Base-by-base conservation (phyloP, 2,113 vertebrate species). In the Platichthys flesus region DNA sequence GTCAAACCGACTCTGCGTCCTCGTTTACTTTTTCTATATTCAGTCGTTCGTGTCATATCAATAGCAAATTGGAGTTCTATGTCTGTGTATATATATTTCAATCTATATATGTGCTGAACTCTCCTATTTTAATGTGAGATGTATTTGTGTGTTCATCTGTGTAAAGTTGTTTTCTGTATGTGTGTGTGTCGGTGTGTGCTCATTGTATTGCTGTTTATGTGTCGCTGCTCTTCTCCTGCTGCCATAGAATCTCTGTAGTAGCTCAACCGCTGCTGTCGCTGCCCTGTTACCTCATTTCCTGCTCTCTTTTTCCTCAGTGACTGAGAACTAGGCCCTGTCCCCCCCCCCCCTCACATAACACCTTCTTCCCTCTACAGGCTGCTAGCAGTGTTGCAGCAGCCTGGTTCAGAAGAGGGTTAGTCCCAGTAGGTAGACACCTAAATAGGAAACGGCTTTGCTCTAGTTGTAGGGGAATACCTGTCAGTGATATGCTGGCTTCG, bases 221-320 rank as follows among this genome's bases (percentile, higher is more conserved):
- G 82, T 90, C 84, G 88, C 88, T 73, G 82, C 90, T 88, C 65
- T 79, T 82, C 75, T 89, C 72, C 71, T 81, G 88, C 90, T 93
- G 86, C 89, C 77, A 76, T 92, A 89, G 90, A 91, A 90, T 88
- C 85, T 76, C 80, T 85, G 31, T 31, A 82, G 89, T 88, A 80
- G 74, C 86, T 76, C 82, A 54, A 81, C 88, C 88, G 79, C 87
- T 62, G 37, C 62, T 78, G 62, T 40, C 74, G 89, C 76, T 81
- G 69, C 83, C 74, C 79, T 49, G 69, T 91, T 91, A 70, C 90
- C 79, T 90, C 90, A 93, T 90, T 89, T 90, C 90, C 92, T 92
- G 79, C 86, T 90, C 86, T 56, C 86, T 74, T 85, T 63, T 79
- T 84, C 90, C 79, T 89, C 70, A 77, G 84, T 79, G 87, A 88